A percentile compares a stretch with the other conserved stretches of the same genome.
Conservation (phyloP, 64 coral and sea anemone species). For the Montipora capricornis region DNA sequence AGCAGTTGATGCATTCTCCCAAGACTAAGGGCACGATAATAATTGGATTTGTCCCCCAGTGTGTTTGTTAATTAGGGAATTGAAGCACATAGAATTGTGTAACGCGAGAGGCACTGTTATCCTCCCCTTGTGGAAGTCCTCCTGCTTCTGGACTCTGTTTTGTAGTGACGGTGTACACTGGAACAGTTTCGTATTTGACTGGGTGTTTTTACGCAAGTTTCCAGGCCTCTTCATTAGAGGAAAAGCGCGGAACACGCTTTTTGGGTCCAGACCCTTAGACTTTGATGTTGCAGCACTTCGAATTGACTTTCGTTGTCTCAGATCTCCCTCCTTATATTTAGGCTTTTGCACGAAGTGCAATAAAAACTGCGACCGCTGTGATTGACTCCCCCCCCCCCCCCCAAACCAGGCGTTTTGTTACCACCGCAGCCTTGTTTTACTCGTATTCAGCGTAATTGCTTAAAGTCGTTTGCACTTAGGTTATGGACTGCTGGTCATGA, state of each 20-base stretch:
- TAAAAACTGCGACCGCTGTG: constrained; percentile 21
- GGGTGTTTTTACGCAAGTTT: constrained; percentile 41
- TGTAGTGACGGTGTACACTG: constrained; percentile 2
- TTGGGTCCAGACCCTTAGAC: constrained; percentile 11
- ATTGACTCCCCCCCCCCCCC: not conserved
- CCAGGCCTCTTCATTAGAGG: constrained; percentile 29
- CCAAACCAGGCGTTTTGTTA: too few species aligned
- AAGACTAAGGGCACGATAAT: too few species aligned
- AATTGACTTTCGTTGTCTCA: constrained; percentile 19
- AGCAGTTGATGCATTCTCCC: too few species aligned
- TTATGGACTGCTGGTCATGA: not conserved
- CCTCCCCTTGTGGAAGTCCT: constrained; percentile 3
- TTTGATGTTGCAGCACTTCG: constrained; percentile 22
- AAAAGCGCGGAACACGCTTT: constrained; percentile 37
- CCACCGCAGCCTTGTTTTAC: too few species aligned
- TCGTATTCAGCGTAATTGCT: too few species aligned
- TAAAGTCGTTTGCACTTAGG: too few species aligned
- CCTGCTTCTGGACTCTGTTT: constrained; percentile 14
- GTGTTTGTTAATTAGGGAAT: not conserved
- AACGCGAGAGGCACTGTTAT: constrained; percentile 16
- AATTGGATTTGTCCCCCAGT: not conserved
- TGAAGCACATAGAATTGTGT: not conserved
- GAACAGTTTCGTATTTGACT: constrained; percentile 9
- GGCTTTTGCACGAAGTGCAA: too few species aligned
- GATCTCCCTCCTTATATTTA: not conserved